phyloP scores from a whole-genome alignment of 2,113 vertebrate genomes.

The Ahaetulla prasina region DNA sequence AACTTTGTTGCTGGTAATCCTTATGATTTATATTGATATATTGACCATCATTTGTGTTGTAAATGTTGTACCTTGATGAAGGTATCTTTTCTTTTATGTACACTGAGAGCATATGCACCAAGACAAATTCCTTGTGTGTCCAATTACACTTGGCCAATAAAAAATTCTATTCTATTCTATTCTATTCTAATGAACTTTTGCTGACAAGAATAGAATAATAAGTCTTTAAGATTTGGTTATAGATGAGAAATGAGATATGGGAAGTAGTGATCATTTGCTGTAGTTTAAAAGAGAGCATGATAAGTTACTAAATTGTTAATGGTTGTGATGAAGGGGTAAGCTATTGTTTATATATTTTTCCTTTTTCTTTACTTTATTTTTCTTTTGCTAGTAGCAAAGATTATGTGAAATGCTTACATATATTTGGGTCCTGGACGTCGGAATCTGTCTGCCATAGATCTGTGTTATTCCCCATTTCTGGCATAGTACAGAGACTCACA shows the following conservation, averaged over 20 bases:
- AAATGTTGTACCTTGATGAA: too few relatives aligned
- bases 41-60: too few relatives aligned
- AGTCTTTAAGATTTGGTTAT: neutral
- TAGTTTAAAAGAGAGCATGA: neutral
- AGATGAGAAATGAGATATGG: neutral
- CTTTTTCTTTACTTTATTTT: neutral
- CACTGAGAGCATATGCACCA: too few relatives aligned
- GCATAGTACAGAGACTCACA: neutral
- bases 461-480: rapidly evolving
- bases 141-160: too few relatives aligned
- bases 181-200: neutral
- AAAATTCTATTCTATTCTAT: too few relatives aligned
- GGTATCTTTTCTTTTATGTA: too few relatives aligned
- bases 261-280: neutral
- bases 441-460: rapidly evolving
- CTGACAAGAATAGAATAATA: neutral
- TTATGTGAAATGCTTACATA: neutral
- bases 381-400: neutral
- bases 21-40: too few relatives aligned
- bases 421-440: rapidly evolving
- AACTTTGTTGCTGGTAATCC: too few relatives aligned
- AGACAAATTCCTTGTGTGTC: too few relatives aligned
- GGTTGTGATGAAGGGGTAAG: neutral
- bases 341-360: neutral
- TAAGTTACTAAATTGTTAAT: neutral